A percentile compares a stretch with the other conserved stretches of the same genome.
phyloP scores from a whole-genome alignment of 1,140 invertebrate genomes.

The Cotesia glomerata region DNA sequence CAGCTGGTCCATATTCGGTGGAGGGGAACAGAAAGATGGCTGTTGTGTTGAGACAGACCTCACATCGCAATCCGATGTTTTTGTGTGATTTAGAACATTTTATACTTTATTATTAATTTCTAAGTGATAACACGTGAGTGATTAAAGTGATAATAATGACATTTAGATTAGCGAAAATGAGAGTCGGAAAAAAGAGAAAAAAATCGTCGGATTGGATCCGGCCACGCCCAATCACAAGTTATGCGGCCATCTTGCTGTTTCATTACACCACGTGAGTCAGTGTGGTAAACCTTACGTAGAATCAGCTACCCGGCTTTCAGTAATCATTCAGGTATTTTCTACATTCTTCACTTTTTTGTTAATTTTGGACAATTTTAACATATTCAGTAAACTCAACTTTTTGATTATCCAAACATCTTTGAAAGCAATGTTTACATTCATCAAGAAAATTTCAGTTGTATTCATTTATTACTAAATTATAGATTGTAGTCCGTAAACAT shows the following conservation, averaged over 20 bases:
- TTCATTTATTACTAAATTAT: no score
- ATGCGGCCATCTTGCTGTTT: conserved; percentile 56
- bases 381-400: no score
- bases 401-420: no score
- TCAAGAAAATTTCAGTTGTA: no score
- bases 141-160: conserved; percentile 21
- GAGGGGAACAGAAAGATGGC: conserved; percentile 26
- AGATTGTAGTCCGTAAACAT: no score
- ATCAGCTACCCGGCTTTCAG: background rate
- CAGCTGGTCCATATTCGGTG: conserved; percentile 14
- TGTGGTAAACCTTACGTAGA: conserved; percentile 38
- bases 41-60: conserved; percentile 34
- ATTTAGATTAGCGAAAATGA: background rate
- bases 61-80: conserved; percentile 43
- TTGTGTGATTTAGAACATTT: conserved; percentile 32
- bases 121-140: conserved; percentile 32
- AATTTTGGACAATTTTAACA: no score
- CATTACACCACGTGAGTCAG: conserved; percentile 53
- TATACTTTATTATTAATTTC: conserved; percentile 30
- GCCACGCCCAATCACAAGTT: conserved; percentile 55
- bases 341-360: conserved; percentile 15
- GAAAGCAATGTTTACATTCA: no score
- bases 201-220: conserved; percentile 34
- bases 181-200: conserved; percentile 2
- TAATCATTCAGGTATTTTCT: conserved; percentile 35